A percentile compares a stretch with the other conserved stretches of the same genome.
Conservation (phyloP, 2,888 invertebrate species). For the Anthoptus insignis region DNA sequence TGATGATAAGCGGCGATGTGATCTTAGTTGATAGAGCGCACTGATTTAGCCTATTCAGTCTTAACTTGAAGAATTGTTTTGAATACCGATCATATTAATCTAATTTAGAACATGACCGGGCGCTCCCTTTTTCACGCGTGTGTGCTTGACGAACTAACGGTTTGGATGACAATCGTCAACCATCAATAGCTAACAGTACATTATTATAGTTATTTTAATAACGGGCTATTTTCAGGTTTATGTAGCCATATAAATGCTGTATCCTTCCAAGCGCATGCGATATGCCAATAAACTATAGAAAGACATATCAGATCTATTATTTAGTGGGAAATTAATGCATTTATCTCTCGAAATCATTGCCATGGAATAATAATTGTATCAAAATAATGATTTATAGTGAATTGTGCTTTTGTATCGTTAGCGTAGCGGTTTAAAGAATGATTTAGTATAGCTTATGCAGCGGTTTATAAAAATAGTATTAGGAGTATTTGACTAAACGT, state of each 20-base stretch:
- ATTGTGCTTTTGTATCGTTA: not conserved
- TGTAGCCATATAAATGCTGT: constrained; percentile 46
- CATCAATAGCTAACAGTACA: constrained; percentile 63
- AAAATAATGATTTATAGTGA: not conserved
- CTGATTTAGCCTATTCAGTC: too few species aligned
- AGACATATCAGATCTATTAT: not conserved
- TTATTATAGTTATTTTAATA: constrained; percentile 47
- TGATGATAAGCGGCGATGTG: too few species aligned
- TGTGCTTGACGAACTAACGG: constrained; percentile 65
- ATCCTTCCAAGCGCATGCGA: constrained; percentile 43
- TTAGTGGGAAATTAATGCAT: constrained; percentile 19
- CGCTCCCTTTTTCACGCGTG: constrained; percentile 64
- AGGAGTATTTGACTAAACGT: too few species aligned
- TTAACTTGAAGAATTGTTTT: too few species aligned
- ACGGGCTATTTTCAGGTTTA: constrained; percentile 56
- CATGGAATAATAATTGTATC: constrained; percentile 40
- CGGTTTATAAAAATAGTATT: too few species aligned
- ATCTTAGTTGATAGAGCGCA: too few species aligned
- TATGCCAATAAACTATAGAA: constrained; percentile 48
- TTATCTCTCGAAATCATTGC: constrained; percentile 53
- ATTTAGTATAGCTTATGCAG: too few species aligned
- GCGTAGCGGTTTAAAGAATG: too few species aligned
- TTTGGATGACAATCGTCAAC: constrained; percentile 60
- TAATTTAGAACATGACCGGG: constrained; percentile 1
- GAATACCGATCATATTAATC: constrained; percentile 3